phyloP scores from a whole-genome alignment of 2,888 invertebrate species.

The Callimorpha dominula region DNA sequence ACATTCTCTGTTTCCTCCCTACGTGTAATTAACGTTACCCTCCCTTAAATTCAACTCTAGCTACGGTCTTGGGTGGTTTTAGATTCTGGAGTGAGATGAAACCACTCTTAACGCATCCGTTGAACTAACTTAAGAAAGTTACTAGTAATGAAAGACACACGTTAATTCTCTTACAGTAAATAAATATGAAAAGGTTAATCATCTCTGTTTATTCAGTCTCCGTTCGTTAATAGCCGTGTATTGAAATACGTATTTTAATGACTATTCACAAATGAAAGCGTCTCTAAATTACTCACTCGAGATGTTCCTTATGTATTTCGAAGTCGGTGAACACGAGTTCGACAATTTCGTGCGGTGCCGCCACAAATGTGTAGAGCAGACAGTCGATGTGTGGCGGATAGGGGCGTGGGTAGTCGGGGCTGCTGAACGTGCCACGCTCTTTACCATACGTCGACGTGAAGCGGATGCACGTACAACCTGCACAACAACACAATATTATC shows the following conservation, averaged over 20 bases:
- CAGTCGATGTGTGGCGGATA: constrained; percentile 93
- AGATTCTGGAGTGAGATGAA: too few species aligned
- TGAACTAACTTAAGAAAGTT: not conserved
- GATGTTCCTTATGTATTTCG: constrained; percentile 89
- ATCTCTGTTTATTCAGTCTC: not conserved
- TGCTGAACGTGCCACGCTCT: constrained; percentile 93
- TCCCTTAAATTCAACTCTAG: too few species aligned
- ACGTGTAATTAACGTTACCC: too few species aligned
- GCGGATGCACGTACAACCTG: constrained; percentile 95
- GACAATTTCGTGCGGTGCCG: constrained; percentile 92
- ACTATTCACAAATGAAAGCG: not conserved
- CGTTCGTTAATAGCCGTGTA: not conserved
- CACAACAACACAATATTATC: constrained; percentile 24
- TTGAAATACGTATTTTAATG: not conserved
- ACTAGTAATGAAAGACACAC: too few species aligned
- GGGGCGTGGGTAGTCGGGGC: constrained; percentile 93
- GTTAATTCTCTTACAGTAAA: too few species aligned
- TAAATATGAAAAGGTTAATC: not conserved
- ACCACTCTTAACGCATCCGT: too few species aligned
- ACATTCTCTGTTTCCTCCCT: too few species aligned
- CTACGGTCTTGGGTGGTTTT: too few species aligned
- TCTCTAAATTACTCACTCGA: constrained; percentile 87
- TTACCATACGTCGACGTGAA: constrained; percentile 93
- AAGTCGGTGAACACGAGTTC: constrained; percentile 94
- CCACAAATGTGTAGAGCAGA: constrained; percentile 94